Evolutionary conservation across 2,888 invertebrate genomes (phyloP).

Genomic region (Troides oblongomaculatus): DNA sequence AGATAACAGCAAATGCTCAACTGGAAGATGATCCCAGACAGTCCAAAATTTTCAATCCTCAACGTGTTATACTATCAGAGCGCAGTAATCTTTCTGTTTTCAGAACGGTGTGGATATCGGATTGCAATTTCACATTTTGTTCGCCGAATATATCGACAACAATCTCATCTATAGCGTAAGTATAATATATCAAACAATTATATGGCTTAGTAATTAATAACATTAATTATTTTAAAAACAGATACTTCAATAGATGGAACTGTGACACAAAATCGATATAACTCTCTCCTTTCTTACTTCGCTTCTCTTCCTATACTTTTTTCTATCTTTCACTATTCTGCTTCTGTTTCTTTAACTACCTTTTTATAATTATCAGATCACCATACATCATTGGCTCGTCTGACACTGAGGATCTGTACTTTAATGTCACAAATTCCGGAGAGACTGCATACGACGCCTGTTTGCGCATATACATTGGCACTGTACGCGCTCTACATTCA

Average conservation of each 20-base stretch:
- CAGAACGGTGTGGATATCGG: conserved; percentile 9
- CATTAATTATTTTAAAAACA: too few relatives aligned
- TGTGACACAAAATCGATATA: too few relatives aligned
- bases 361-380: conserved; percentile 14
- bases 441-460: conserved; percentile 56
- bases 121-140: conserved; percentile 15
- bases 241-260: too few relatives aligned
- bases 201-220: too few relatives aligned
- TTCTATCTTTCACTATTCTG: too few relatives aligned
- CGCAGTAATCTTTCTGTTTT: conserved; percentile 1
- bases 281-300: too few relatives aligned
- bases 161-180: not conserved
- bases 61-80: conserved; percentile 7
- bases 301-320: too few relatives aligned
- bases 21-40: conserved; percentile 15
- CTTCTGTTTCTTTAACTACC: too few relatives aligned
- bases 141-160: conserved; percentile 7
- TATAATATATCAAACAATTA: conserved; percentile 1
- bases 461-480: conserved; percentile 37
- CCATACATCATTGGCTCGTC: conserved; percentile 50
- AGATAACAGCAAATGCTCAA: conserved; percentile 20
- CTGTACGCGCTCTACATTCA: conserved; percentile 33
- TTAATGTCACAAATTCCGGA: conserved; percentile 45
- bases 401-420: conserved; percentile 33
- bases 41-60: conserved; percentile 5